Base-by-base conservation (phyloP, 1,140 invertebrate genomes). In the Lanistes nyassanus region DNA sequence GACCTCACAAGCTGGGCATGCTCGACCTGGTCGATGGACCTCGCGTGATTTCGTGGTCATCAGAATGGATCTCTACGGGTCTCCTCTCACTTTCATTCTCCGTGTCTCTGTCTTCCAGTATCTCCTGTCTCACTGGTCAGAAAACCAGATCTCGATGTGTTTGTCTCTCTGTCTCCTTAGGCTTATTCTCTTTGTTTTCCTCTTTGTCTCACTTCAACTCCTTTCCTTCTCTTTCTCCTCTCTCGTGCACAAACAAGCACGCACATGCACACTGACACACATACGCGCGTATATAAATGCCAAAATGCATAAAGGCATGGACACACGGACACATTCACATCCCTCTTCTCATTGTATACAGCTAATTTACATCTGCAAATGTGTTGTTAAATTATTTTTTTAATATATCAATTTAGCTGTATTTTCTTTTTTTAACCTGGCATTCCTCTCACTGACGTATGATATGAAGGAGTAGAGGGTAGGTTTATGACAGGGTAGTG, bases 1-100 rank as follows among this genome's bases (percentile, higher is more conserved):
- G 3, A 26, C 56, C 23, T 11, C n/a, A 7, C 29, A 31, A 7
- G 42, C 42, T 16, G 19, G 56, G 29, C 56, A 26, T 60, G 56
- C n/a, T 11, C 56, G 56, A 47, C 56, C 56, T 60, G 56, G 56
- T 60, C 56, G 56, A 60, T 60, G n/a, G 56, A 60, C 56, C 56
- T 60, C 29, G 56, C 56, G 56, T 60, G 56, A 11, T 60, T 1
- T 31, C 56, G 13, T 60, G 1, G 29, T 60, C 56, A 11, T 23
- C 51, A 29, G 53, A 31, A 11, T 42, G 13, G 36, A 37, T 21
- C 67, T 47, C 36, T 39, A 37, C 6, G 7, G 29, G 37, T 36
- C 37, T 9, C 65, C n/a, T 9, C 65, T 67, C 26, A 26, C 37
- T 9, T 36, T 37, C 26, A 26, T 67, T 23, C 65, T 67, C 23